Evolutionary conservation across 2,113 vertebrate species (phyloP), one percentile per base, ranked within the genome.

Genomic region (Cheirogaleus medius): DNA sequence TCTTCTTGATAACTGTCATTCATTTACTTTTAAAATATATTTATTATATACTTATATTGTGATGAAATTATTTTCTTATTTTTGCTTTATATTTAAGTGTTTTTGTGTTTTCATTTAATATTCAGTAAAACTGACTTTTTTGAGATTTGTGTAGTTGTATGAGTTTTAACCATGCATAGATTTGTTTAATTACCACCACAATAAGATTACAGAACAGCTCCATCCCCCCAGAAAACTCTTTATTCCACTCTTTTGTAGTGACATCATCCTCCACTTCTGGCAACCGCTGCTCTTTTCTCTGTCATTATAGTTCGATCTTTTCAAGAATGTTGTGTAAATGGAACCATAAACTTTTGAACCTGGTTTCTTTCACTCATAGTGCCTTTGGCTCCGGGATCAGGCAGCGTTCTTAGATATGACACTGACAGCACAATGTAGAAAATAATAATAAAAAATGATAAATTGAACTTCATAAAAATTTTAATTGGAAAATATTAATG

Each of bases 401-500:
- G 20, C 32, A 32, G 37, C 32, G 12, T 58, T 68, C 20, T 47
- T 47, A 49, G 52, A 60, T 11, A 29, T 52, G 29, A 52, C 17
- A 64, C 60, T 10, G n/a, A 91, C 2, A 71, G 13, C 10, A 52
- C 3, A 81, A 47, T 58, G 49, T 18, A 8, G 47, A 78, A 71
- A 76, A 29, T 8, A 0, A 64, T n/a, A 47, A 47, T 10, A 63
- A 77, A 42, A 44, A 42, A 29, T 34, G 9, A 82, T 39, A 39
- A 95, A 86, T 69, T 58, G 3, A 6, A 54, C 34, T 90, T 89
- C 1, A 37, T 82, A 77, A 91, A 47, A 49, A 34, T 6, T 58
- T 84, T 14, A 10, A 63, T 98, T 97, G 94, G 90, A 97, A 97
- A 97, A 95, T 37, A 21, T 97, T 96, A 94, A 73, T 97, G 91